phyloP scores from a whole-genome alignment of 1,140 invertebrate genomes.

The Sinonovacula constricta region DNA sequence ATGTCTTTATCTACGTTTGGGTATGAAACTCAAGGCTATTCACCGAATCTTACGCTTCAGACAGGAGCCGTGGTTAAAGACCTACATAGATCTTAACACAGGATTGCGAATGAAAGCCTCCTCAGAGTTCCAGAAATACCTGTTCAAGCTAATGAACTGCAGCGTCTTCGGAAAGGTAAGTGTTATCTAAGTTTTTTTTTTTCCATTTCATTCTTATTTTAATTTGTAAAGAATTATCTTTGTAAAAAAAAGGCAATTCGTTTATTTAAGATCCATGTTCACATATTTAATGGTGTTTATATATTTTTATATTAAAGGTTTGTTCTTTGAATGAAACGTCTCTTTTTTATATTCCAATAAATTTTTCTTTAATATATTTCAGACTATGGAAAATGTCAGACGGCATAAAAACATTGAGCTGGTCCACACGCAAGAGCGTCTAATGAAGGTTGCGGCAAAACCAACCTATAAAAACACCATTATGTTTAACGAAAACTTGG shows the following conservation, averaged over 20 bases:
- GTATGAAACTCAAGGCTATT: conserved; percentile 33
- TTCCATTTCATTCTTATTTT: too few relatives aligned
- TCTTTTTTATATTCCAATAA: too few relatives aligned
- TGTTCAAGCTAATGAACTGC: conserved; percentile 79
- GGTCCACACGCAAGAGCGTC: conserved; percentile 10
- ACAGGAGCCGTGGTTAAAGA: conserved; percentile 41
- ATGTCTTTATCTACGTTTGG: conserved; percentile 24
- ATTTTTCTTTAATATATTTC: not conserved
- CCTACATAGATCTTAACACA: conserved; percentile 60
- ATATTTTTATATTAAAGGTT: too few relatives aligned
- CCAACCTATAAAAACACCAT: conserved; percentile 70
- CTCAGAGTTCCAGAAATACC: conserved; percentile 78
- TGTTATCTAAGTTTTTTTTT: too few relatives aligned
- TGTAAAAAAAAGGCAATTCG: too few relatives aligned
- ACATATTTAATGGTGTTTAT: too few relatives aligned
- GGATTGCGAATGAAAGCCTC: conserved; percentile 70
- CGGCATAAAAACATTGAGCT: conserved; percentile 25
- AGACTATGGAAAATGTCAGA: conserved; percentile 9
- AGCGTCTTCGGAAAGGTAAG: too few relatives aligned
- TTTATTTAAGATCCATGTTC: too few relatives aligned
- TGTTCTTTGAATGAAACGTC: too few relatives aligned
- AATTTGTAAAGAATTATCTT: too few relatives aligned
- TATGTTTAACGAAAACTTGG: conserved; percentile 71
- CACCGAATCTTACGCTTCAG: conserved; percentile 49
- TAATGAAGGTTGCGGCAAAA: conserved; percentile 66